Conservation (phyloP, 2,797 vertebrate genomes). For the Cirrhinus mrigala region DNA sequence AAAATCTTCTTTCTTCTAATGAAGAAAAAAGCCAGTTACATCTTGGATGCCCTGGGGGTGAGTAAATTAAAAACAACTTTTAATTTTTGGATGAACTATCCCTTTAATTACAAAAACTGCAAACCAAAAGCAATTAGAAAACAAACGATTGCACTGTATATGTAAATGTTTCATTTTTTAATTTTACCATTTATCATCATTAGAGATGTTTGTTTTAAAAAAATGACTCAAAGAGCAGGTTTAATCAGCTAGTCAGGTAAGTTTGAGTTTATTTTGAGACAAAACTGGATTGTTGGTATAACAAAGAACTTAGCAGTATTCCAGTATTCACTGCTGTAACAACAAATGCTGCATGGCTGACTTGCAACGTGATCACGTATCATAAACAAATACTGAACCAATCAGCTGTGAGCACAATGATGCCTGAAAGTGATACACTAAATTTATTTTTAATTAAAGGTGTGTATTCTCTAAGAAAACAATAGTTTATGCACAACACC, state of each 20-base stretch:
- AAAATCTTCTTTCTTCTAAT: background rate
- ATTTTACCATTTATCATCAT: background rate
- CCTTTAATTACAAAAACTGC: background rate
- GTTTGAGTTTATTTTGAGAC: background rate
- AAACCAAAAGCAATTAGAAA: background rate
- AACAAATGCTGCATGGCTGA: background rate
- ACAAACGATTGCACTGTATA: background rate
- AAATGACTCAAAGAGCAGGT: background rate
- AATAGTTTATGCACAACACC: background rate
- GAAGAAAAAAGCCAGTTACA: background rate
- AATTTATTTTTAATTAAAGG: background rate
- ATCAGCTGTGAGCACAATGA: background rate
- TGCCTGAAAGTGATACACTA: background rate
- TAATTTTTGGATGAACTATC: background rate
- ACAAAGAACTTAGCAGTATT: background rate
- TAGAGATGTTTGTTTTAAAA: background rate
- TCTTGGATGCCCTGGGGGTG: background rate
- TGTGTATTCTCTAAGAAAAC: background rate
- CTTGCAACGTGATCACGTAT: background rate
- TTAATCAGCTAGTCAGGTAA: background rate
- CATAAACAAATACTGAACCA: background rate
- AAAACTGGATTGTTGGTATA: background rate
- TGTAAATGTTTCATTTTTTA: background rate
- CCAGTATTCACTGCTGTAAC: background rate
- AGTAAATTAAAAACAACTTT: background rate